Evolutionary conservation across 2,113 vertebrate genomes (phyloP).

Genomic region (Onychostoma macrolepis): DNA sequence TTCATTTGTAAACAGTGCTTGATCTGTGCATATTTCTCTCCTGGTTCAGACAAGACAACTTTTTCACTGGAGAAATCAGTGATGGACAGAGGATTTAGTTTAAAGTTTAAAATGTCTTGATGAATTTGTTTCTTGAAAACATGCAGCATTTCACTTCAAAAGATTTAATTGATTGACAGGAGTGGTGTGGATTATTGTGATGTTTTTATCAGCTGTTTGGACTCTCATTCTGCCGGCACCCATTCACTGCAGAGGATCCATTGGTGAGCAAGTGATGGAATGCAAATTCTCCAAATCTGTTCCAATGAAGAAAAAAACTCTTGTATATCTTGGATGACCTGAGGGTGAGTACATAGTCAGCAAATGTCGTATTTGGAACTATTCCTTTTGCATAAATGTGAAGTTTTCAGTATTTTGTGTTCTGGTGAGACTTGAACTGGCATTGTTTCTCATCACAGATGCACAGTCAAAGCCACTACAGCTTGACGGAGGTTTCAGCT

Average conservation of each 20-base stretch:
- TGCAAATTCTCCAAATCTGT: neutral
- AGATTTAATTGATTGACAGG: too few relatives aligned
- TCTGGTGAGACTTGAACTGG: conserved; percentile 21
- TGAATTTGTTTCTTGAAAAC: neutral
- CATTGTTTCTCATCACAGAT: conserved; percentile 18
- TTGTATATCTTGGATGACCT: neutral
- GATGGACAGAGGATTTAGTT: neutral
- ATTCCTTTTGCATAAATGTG: neutral
- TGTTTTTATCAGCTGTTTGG: too few relatives aligned
- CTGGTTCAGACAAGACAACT: too few relatives aligned
- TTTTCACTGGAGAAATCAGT: too few relatives aligned
- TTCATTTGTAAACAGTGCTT: too few relatives aligned
- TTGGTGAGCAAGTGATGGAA: neutral
- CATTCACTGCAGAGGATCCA: neutral
- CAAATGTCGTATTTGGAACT: neutral
- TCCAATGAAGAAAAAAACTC: neutral
- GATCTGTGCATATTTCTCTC: too few relatives aligned
- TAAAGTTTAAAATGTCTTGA: neutral
- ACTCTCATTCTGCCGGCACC: neutral
- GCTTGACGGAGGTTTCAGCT: neutral
- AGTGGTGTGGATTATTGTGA: too few relatives aligned
- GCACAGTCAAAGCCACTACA: conserved; percentile 13
- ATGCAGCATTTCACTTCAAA: neutral
- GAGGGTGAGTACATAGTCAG: too few relatives aligned
- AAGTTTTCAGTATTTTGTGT: conserved; percentile 9